A percentile compares a stretch with the other conserved stretches of the same genome.
Evolutionary conservation across 1,140 invertebrate genomes (phyloP).

Genomic region (Kradibia gibbosae): DNA sequence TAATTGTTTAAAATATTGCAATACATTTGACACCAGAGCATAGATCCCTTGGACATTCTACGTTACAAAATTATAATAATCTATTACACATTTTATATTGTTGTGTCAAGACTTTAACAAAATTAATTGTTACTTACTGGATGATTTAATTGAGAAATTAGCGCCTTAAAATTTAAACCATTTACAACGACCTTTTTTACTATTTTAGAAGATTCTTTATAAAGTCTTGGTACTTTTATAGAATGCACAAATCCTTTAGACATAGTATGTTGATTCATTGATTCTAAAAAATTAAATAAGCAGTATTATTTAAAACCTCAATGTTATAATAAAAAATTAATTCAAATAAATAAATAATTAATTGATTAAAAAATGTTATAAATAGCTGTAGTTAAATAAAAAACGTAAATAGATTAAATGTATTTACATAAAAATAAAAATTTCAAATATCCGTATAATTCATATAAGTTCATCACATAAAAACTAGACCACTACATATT

Average conservation of each 20-base stretch:
- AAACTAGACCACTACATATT: too few relatives aligned
- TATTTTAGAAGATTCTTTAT: constrained; percentile 80
- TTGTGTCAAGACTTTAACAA: not conserved
- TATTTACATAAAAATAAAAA: too few relatives aligned
- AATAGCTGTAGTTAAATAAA: too few relatives aligned
- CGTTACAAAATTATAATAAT: constrained; percentile 47
- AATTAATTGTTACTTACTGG: constrained; percentile 69
- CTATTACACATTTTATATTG: constrained; percentile 8
- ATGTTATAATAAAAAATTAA: not conserved
- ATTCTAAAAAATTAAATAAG: constrained; percentile 27
- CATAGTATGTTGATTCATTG: constrained; percentile 53
- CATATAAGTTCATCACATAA: too few relatives aligned
- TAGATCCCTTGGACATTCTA: constrained; percentile 66
- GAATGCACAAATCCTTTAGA: constrained; percentile 77
- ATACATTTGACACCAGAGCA: constrained; percentile 81
- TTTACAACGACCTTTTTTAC: constrained; percentile 78
- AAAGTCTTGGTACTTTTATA: constrained; percentile 83
- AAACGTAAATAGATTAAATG: too few relatives aligned
- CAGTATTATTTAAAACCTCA: not conserved
- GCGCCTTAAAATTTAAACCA: constrained; percentile 80
- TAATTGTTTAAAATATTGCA: constrained; percentile 79
- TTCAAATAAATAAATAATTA: too few relatives aligned
- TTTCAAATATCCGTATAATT: too few relatives aligned
- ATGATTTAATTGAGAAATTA: constrained; percentile 81
- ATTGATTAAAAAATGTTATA: too few relatives aligned